Evolutionary conservation across 2,888 invertebrate species (phyloP).

Genomic region (Eupithecia subumbrata): DNA sequence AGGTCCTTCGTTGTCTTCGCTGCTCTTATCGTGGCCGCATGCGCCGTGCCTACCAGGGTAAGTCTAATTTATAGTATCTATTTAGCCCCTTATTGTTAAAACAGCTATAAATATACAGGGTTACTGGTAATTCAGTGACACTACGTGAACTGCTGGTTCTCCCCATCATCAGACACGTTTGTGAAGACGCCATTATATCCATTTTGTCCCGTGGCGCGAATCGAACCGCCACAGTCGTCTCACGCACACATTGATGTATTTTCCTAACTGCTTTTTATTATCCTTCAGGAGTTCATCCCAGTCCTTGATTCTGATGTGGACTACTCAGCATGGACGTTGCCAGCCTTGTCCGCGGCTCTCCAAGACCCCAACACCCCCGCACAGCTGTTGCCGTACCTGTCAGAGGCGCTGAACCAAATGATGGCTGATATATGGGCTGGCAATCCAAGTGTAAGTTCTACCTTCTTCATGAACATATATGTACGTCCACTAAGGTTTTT

Average conservation of each 20-base stretch:
- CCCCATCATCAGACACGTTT: too few relatives aligned
- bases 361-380: constrained; percentile 59
- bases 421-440: constrained; percentile 58
- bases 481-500: too few relatives aligned
- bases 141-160: too few relatives aligned
- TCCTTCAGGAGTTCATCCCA: constrained; percentile 12
- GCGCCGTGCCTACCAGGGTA: constrained; percentile 32
- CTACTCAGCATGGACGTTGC: constrained; percentile 50
- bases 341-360: constrained; percentile 59
- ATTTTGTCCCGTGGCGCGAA: too few relatives aligned
- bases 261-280: neutral
- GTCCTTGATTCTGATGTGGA: constrained; percentile 53
- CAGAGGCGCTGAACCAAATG: constrained; percentile 60
- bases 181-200: too few relatives aligned
- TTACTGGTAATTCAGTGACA: too few relatives aligned
- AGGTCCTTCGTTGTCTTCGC: constrained; percentile 68
- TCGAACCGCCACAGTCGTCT: too few relatives aligned
- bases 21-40: constrained; percentile 54
- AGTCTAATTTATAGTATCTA: too few relatives aligned
- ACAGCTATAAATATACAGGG: too few relatives aligned
- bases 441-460: constrained; percentile 47
- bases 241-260: too few relatives aligned
- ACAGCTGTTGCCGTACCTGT: constrained; percentile 59
- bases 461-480: neutral
- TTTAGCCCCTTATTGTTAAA: too few relatives aligned